phyloP scores from a whole-genome alignment of 2,797 vertebrate genomes.

The Cirrhinus mrigala region DNA sequence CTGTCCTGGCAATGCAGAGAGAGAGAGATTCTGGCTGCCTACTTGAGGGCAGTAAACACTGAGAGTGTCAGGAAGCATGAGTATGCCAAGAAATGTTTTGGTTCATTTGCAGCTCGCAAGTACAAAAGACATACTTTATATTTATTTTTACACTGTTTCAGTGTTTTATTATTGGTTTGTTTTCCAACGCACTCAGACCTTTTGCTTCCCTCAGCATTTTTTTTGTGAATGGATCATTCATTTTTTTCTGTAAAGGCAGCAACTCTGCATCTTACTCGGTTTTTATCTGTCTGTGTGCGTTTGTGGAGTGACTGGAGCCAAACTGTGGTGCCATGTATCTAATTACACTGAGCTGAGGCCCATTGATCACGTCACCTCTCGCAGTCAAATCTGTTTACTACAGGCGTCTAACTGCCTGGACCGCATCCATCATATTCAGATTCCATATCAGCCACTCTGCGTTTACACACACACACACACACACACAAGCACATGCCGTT shows the following conservation, averaged over 20 bases:
- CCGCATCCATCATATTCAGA: constrained; percentile 83
- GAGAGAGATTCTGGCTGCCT: constrained; percentile 42
- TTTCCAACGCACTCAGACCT: not conserved
- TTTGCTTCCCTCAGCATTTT: constrained; percentile 12
- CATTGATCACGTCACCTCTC: constrained; percentile 88
- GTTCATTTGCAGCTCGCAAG: constrained; percentile 57
- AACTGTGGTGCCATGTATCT: constrained; percentile 85
- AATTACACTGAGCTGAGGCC: constrained; percentile 88
- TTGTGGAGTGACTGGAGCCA: constrained; percentile 76
- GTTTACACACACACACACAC: constrained; percentile 34
- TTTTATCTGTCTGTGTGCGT: constrained; percentile 45
- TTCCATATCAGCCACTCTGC: constrained; percentile 73
- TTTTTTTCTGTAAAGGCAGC: constrained; percentile 2
- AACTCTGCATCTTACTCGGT: not conserved
- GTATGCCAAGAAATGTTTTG: constrained; percentile 37
- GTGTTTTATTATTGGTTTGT: not conserved
- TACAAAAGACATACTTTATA: not conserved
- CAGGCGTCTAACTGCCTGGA: constrained; percentile 78
- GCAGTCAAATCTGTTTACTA: constrained; percentile 86
- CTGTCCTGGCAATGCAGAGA: constrained; percentile 31
- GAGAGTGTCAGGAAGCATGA: constrained; percentile 18
- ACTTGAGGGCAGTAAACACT: constrained; percentile 47
- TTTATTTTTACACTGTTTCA: not conserved
- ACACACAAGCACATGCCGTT: constrained; percentile 20
- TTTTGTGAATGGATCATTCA: constrained; percentile 27